These are phyloP conservation scores for Malacosoma neustria DNA, from an alignment of 2,888 invertebrate genomes.

Conservation along the genomic window DNA sequence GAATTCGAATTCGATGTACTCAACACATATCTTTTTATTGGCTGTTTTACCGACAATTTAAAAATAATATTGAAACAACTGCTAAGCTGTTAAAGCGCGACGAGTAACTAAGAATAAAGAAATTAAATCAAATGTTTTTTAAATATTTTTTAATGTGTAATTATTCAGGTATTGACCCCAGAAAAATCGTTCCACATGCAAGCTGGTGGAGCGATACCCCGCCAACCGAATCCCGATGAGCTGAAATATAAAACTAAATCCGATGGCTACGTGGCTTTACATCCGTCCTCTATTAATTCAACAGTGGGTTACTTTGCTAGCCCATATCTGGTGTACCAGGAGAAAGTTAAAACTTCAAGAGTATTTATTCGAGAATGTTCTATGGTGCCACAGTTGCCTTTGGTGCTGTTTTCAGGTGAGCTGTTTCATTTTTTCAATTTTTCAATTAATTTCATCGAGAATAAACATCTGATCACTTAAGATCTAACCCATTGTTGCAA, in stretches of 20 bases:
- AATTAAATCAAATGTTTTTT: no score
- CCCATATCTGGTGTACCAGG: slow-evolving; percentile 87
- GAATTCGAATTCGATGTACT: no score
- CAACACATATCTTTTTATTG: no score
- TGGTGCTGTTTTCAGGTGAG: slow-evolving; percentile 79
- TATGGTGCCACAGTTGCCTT: slow-evolving; percentile 84
- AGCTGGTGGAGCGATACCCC: slow-evolving; percentile 83
- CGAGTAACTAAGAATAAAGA: no score
- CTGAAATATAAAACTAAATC: slow-evolving; percentile 83
- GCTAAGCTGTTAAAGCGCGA: no score
- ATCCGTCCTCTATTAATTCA: slow-evolving; percentile 86
- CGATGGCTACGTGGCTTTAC: slow-evolving; percentile 83
- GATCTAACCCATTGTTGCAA: no score
- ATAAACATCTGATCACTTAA: no score
- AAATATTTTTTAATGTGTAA: no score
- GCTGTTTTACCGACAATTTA: no score
- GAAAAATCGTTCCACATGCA: slow-evolving; percentile 84
- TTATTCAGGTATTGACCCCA: slow-evolving; percentile 81
- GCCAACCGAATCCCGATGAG: slow-evolving; percentile 81
- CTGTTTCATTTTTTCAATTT: slow-evolving; percentile 3
- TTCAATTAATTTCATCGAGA: no score
- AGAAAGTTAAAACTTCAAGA: slow-evolving; percentile 86
- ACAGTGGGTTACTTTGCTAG: slow-evolving; percentile 78
- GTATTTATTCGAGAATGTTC: slow-evolving; percentile 88
- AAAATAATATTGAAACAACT: no score